Evolutionary conservation across 2,888 invertebrate genomes (phyloP), one percentile per base, ranked within the genome.

Genomic region (Agriopis aurantiaria): DNA sequence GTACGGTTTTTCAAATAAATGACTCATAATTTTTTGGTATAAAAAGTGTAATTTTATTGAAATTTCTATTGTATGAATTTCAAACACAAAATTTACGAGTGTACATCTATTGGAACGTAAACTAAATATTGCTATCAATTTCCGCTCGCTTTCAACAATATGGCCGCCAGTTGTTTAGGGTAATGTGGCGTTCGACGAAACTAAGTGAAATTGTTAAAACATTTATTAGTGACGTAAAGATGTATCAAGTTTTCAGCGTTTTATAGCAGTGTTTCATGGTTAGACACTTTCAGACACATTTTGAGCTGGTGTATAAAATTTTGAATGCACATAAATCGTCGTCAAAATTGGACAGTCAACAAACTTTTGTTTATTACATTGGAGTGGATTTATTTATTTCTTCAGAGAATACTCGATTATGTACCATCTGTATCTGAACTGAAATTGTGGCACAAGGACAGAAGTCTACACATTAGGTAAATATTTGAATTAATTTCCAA

Each of bases 121-220:
- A 64, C 48, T 82, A 83, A 83, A 83, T 80, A 82, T 81, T 85
- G 81, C 80, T 85, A 79, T 76, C 82, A 82, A 81, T 88, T 91
- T 92, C 91, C 91, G 91, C 90, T 92, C 87, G 91, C 86, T 90
- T 90, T 90, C 87, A 90, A 89, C 91, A 94, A 94, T 91, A 94
- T 94, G 94, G 94, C 94, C 90, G 93, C 93, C 92, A 92, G 92
- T 94, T 92, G 93, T 93, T 94, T 93, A 91, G 93, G 92, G 93
- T 94, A 94, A 94, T 94, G 94, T 93, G 94, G 94, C 93, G 93
- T 94, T 93, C 89, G 89, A 92, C 89, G 89, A 92, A 92, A 91
- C 89, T 85, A 88, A 90, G 91, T 93, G 93, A 93, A 93, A 92
- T 92, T 92, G 85, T 88, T 90, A 87, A 85, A 91, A 91, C 91